Base-by-base conservation (phyloP, 2,113 vertebrate species). In the Garra rufa region DNA sequence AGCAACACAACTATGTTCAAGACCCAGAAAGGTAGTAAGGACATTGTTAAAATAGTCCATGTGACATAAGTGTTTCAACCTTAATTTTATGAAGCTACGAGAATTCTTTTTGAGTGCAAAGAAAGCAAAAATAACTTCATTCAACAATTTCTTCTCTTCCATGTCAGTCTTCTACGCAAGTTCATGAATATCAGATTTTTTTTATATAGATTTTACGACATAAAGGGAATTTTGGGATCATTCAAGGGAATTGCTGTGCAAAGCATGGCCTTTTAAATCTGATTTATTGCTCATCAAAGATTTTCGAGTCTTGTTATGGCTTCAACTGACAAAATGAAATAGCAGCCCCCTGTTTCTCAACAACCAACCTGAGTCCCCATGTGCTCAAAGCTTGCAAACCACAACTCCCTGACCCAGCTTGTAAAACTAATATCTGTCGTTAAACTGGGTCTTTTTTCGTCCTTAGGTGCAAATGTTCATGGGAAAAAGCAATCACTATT, bases 391-490 rank as follows among this genome's bases (percentile, higher is more conserved):
- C 41, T 61, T 57, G 11, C 65, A 88, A 87, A 88, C 86, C 63
- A 46, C 69, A 83, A 82, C 57, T 82, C 76, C 83, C 81, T 76
- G 85, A 52, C 70, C 44, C 80, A 70, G 87, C 77, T 85, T 89
- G 83, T 89, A 87, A 90, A 88, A 87, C 80, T 74, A 86, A 91
- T 81, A 41, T 86, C 76, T 88, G 82, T 24, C 67, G 85, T 76
- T 89, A 82, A 88, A 86, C 87, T 82, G 84, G 73, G n/a, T 41
- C 41, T 82, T 63, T 76, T 85, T 76, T 61, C n/a, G 55, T 24
- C 80, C 83, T 81, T 69, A 69, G 85, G 77, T 90, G 55, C 76
- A 85, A 70, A 84, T 48, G 73, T 88, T 81, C 85, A 90, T 86
- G 87, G 85, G 88, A 88, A 89, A 89, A 87, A 82, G 38, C 61